Evolutionary conservation across 2,113 vertebrate genomes (phyloP).

Genomic region (Callopanchax toddi): DNA sequence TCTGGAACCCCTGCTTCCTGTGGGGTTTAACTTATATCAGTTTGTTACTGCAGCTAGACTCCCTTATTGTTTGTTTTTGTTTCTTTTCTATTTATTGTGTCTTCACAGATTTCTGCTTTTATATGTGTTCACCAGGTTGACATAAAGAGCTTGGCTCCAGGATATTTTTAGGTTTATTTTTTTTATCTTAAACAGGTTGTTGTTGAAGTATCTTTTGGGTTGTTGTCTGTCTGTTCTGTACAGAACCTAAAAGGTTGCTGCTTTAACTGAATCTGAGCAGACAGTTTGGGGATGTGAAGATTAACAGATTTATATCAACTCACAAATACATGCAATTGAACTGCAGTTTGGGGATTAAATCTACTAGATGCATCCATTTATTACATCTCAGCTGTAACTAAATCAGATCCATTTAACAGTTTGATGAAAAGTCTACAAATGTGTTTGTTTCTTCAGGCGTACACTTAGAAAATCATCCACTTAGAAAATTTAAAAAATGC

Average conservation of each 20-base stretch:
- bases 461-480: too few relatives aligned
- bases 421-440: too few relatives aligned
- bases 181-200: not conserved
- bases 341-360: too few relatives aligned
- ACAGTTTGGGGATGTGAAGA: not conserved
- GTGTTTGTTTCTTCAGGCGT: too few relatives aligned
- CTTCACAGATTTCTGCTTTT: not conserved
- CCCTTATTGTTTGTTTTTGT: not conserved
- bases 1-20: not conserved
- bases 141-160: not conserved
- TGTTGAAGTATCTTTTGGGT: not conserved
- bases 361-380: too few relatives aligned
- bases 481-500: too few relatives aligned
- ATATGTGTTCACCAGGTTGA: not conserved
- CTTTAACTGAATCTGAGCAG: not conserved
- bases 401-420: too few relatives aligned
- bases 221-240: not conserved
- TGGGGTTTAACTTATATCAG: not conserved
- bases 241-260: too few relatives aligned
- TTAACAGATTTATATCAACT: too few relatives aligned
- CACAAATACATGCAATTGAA: too few relatives aligned
- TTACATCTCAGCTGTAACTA: too few relatives aligned
- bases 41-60: not conserved
- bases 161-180: too few relatives aligned
- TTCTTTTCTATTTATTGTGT: not conserved